Conservation (phyloP, 1,140 invertebrate species). For the Penaeus chinensis region DNA sequence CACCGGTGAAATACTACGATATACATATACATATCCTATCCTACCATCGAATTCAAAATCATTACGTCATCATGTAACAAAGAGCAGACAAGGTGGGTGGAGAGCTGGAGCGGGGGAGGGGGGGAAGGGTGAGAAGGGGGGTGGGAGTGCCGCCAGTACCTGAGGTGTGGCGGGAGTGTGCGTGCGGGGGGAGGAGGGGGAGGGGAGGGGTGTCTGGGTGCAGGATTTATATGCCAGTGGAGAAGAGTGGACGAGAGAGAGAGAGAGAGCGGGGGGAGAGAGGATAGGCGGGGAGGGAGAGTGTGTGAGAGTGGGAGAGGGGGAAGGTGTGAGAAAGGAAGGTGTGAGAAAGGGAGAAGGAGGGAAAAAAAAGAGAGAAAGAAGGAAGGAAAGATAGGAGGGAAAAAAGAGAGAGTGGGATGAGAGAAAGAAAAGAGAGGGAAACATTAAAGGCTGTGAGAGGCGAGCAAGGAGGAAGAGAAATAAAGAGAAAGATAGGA, state of each 20-base stretch:
- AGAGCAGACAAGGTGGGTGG: too few species aligned
- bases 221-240: too few species aligned
- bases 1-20: too few species aligned
- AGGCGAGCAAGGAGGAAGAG: background rate
- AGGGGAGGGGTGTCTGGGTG: too few species aligned
- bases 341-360: background rate
- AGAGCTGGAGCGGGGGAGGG: too few species aligned
- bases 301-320: background rate
- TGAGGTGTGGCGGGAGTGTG: conserved; percentile 8
- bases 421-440: background rate
- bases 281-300: background rate
- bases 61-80: too few species aligned
- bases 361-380: background rate
- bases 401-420: background rate
- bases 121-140: too few species aligned
- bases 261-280: background rate
- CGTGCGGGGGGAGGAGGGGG: background rate
- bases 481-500: background rate
- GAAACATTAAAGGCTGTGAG: background rate
- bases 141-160: too few species aligned
- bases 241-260: background rate
- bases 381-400: background rate
- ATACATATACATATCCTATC: too few species aligned
- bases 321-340: background rate
- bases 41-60: too few species aligned